These are phyloP conservation scores for Papilio xuthus DNA, from an alignment of 1,140 invertebrate genomes.

Conservation along the genomic window DNA sequence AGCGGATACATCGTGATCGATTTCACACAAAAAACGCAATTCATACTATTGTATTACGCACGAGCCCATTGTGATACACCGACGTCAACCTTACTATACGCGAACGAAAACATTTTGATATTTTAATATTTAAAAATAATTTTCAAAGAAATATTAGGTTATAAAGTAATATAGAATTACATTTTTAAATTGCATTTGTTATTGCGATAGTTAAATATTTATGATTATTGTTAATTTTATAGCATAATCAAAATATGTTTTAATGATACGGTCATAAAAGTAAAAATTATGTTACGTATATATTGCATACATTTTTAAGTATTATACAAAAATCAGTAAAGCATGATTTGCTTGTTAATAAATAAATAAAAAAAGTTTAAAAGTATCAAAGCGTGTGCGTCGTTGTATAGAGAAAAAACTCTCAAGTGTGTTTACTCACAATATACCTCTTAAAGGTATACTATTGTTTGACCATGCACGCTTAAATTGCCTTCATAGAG, in stretches of 20 bases:
- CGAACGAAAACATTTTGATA: slow-evolving; percentile 57
- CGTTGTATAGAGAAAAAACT: slow-evolving; percentile 54
- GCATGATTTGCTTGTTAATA: background rate
- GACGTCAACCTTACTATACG: slow-evolving; percentile 53
- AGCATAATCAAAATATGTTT: background rate
- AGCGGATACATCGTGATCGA: slow-evolving; percentile 70
- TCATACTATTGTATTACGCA: slow-evolving; percentile 76
- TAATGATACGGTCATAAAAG: background rate
- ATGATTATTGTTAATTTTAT: background rate
- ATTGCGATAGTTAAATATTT: background rate
- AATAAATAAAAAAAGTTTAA: slow-evolving; percentile 5
- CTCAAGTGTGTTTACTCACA: slow-evolving; percentile 75
- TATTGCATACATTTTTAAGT: background rate
- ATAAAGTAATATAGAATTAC: background rate
- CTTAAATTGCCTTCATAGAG: slow-evolving; percentile 66
- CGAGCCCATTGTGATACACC: slow-evolving; percentile 68
- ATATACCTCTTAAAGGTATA: slow-evolving; percentile 62
- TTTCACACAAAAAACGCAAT: slow-evolving; percentile 76
- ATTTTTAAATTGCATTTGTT: background rate
- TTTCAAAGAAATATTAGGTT: background rate
- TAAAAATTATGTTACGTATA: background rate
- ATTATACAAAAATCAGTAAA: background rate
- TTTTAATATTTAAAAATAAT: slow-evolving; percentile 35
- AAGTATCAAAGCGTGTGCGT: slow-evolving; percentile 56
- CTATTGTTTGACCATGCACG: slow-evolving; percentile 58